Evolutionary conservation across 2,797 vertebrate genomes (phyloP), one percentile per base, ranked within the genome.

Genomic region (Pogonophryne albipinna): DNA sequence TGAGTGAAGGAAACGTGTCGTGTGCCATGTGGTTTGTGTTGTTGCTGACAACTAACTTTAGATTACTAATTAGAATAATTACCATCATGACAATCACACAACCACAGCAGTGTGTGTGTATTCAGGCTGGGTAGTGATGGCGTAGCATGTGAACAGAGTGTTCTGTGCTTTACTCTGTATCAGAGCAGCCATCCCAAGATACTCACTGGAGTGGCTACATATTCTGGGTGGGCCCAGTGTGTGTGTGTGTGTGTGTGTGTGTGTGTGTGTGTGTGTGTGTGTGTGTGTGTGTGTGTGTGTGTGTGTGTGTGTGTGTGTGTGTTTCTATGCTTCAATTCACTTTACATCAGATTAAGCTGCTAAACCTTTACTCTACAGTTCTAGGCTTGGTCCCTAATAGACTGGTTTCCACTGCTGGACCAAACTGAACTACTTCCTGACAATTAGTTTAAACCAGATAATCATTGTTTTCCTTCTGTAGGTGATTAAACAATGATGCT

Each of bases 261-360:
- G 46, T 73, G 23, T 56, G 45, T 64, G 49, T 63, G 64, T 75
- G 41, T 61, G 62, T 67, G 51, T 71, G 65, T 46, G 55, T 57
- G 55, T 67, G 2, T 27, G n/a, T 57, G 46, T 50, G 41, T 66
- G 41, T 67, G 45, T 66, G 62, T 38, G 47, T 76, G 8, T 64
- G 45, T 72, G 19, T 27, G 27, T 27, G 27, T 27, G 61, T 44
- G 46, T 79, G 10, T 66, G 46, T 73, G 23, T 56, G 45, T 64
- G 56, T 61, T 66, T 82, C 31, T 84, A 72, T 78, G 78, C 85
- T 86, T 83, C 76, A 87, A 78, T 79, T 87, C 80, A 78, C 82
- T 86, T 88, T 87, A 75, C 89, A 85, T 87, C 87, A 83, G 75
- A 90, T 89, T 89, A 89, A 69, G 76, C 85, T 66, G 72, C 83